Conservation (phyloP, 1,140 invertebrate genomes). For the Tetranychus cinnabarinus region DNA sequence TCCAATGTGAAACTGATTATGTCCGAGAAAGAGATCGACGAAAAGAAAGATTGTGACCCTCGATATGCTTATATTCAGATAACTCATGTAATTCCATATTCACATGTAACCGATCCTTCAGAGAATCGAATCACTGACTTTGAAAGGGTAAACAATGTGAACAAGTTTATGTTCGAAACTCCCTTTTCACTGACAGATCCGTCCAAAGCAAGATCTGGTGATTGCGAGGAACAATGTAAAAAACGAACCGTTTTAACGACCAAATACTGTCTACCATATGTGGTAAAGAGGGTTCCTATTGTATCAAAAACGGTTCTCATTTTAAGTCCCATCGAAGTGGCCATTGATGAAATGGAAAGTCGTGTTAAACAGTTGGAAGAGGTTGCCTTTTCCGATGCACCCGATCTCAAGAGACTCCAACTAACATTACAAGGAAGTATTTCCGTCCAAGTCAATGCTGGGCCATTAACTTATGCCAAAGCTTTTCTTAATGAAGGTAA, state of each 20-base stretch:
- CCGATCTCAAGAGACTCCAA: slow-evolving; percentile 69
- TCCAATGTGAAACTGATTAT: slow-evolving; percentile 71
- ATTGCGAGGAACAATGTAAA: slow-evolving; percentile 65
- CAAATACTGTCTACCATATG: slow-evolving; percentile 63
- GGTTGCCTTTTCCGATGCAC: slow-evolving; percentile 47
- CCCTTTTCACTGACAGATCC: slow-evolving; percentile 55
- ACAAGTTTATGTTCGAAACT: slow-evolving; percentile 70
- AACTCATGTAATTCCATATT: slow-evolving; percentile 53
- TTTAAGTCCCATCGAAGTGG: slow-evolving; percentile 72
- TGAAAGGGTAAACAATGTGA: slow-evolving; percentile 62
- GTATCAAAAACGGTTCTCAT: slow-evolving; percentile 43
- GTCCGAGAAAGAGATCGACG: slow-evolving; percentile 45
- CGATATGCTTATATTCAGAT: slow-evolving; percentile 77
- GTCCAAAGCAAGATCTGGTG: slow-evolving; percentile 19
- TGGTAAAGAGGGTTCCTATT: slow-evolving; percentile 63
- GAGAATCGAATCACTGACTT: slow-evolving; percentile 40
- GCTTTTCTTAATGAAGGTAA: slow-evolving; percentile 44
- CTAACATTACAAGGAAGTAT: slow-evolving; percentile 65
- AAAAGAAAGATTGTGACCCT: slow-evolving; percentile 38
- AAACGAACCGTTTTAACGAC: slow-evolving; percentile 57
- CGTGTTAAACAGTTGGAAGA: slow-evolving; percentile 58
- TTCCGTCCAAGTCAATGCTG: slow-evolving; percentile 82
- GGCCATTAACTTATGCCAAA: slow-evolving; percentile 69
- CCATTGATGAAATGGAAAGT: slow-evolving; percentile 70
- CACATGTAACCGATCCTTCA: slow-evolving; percentile 31